Evolutionary conservation across 2,113 vertebrate species (phyloP).

Genomic region (Colinus virginianus): DNA sequence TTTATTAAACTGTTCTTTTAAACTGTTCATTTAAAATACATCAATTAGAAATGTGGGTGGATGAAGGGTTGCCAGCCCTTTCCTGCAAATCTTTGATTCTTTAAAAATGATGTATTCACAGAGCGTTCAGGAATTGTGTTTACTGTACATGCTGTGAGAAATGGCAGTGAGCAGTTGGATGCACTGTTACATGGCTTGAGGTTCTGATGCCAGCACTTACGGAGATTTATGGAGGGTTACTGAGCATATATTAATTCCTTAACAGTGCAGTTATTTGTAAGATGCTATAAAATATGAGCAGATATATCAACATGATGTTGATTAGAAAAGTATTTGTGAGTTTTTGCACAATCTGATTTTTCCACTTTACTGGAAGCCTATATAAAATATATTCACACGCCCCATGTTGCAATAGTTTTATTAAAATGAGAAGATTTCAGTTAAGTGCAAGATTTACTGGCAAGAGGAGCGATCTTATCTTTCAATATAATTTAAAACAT

Average conservation of each 20-base stretch:
- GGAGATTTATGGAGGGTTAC: background rate
- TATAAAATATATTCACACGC: accelerated
- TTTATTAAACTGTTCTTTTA: background rate
- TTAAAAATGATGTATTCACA: background rate
- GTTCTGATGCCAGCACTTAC: background rate
- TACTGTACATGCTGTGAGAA: background rate
- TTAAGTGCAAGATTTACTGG: background rate
- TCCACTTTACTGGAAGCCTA: background rate
- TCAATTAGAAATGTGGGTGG: background rate
- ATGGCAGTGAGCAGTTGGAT: background rate
- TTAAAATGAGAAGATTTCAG: conserved; percentile 1
- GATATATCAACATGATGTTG: background rate
- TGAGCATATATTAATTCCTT: background rate
- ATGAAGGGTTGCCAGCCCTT: background rate
- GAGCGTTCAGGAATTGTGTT: background rate
- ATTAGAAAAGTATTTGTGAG: background rate
- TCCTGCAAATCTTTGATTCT: background rate
- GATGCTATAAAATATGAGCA: background rate
- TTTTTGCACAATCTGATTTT: background rate
- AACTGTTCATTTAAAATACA: background rate
- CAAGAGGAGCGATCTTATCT: conserved; percentile 51
- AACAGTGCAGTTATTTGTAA: background rate
- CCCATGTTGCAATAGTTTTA: background rate
- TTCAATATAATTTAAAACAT: conserved; percentile 42
- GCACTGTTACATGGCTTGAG: background rate